Base-by-base conservation (phyloP, 2,888 invertebrate species). In the Acanthococcus lagerstroemiae region DNA sequence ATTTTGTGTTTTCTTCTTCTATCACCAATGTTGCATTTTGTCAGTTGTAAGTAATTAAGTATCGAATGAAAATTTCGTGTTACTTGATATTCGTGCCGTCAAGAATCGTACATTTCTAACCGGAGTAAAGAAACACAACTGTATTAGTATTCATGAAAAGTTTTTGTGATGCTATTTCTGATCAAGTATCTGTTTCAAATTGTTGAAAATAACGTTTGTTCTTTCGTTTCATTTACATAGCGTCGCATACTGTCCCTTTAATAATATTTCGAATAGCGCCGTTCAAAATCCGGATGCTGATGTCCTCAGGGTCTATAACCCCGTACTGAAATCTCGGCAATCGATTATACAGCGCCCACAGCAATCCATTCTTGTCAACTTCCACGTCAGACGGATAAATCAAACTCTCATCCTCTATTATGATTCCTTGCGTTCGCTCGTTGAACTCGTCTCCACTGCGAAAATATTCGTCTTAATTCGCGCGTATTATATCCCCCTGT, bases 371-470 rank as follows among this genome's bases (percentile, higher is more conserved):
- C 67, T 83, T 81, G 72, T 90, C 90, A 15, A 90, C 79, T 75
- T 86, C 86, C 48, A 90, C 75, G 73, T 90, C 90, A 72, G 90
- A 89, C 0, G 90, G 90, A 73, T 90, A 90, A 15, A 87, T 78
- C 65, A 90, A 76, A 0, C 84, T 82, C 6, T 81, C 80, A 74
- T 83, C 83, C 37, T 77, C 75, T 0, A 83, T 85, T 1, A 87
- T 79, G 1, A 84, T 76, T 0, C 83, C 86, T 25, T 83, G 76
- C 71, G 84, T 84, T 9, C 77, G 77, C 44, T 81, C 80, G 54
- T 77, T 79, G 72, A 88, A 88, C 0, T 84, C 81, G 71, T 87
- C 88, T 1, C 79, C 79, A 48, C 72, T 72, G 54, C n/a, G 70
- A 69, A 54, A 25, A 24, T 21, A 45, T 9, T 37, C 37, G 37